Percentiles rank a stretch among this genome's conserved stretches.
Evolutionary conservation across 2,888 invertebrate genomes (phyloP).

Genomic region (Latrodectus hesperus): DNA sequence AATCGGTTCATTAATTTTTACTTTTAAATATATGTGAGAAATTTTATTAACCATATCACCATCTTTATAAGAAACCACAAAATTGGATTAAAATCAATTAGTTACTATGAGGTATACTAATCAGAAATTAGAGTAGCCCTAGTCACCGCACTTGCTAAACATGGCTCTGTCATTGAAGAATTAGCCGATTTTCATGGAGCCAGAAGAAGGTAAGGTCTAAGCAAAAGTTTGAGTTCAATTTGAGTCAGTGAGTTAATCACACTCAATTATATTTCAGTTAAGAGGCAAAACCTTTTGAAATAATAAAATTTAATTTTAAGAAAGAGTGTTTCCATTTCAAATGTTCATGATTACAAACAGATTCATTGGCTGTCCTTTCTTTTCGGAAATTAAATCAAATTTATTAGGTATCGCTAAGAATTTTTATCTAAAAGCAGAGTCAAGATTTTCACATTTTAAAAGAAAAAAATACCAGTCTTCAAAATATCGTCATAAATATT

Average conservation of each 20-base stretch:
- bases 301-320: no score
- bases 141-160: constrained; percentile 62
- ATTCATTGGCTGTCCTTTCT: no score
- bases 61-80: no score
- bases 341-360: no score
- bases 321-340: no score
- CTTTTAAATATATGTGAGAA: not conserved
- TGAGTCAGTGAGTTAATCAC: constrained; percentile 14
- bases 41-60: no score
- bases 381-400: not conserved
- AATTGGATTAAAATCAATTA: no score
- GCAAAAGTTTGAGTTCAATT: constrained; percentile 3
- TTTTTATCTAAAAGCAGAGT: not conserved
- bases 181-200: constrained; percentile 53
- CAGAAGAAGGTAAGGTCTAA: constrained; percentile 49
- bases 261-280: no score
- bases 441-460: not conserved
- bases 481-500: no score
- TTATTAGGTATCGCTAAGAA: not conserved
- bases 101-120: not conserved
- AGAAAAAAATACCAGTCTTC: not conserved
- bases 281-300: no score
- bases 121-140: constrained; percentile 52
- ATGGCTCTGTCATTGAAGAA: constrained; percentile 62
- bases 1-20: not conserved